phyloP scores from a whole-genome alignment of 2,113 vertebrate genomes.

The Pseudolaguvia tuberculata region DNA sequence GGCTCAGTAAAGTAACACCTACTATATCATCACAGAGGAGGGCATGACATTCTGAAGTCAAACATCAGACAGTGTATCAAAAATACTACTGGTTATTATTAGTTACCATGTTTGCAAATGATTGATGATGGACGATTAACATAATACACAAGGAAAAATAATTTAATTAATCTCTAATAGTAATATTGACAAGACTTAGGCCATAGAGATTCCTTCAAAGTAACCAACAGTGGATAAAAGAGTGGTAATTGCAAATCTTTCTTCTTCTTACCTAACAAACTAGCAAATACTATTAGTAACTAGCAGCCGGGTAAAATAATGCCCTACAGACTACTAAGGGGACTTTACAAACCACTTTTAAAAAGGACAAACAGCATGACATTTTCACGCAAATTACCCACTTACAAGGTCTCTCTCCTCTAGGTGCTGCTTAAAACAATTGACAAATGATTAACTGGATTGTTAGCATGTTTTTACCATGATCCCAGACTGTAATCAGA shows the following conservation, averaged over 20 bases:
- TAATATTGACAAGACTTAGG: neutral
- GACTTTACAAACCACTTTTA: neutral
- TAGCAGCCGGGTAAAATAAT: neutral
- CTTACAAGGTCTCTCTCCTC: neutral
- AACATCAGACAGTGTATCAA: neutral
- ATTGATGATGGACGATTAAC: neutral
- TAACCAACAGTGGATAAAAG: neutral
- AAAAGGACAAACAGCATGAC: neutral
- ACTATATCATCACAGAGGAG: too few relatives aligned
- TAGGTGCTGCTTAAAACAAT: slow-evolving; percentile 29
- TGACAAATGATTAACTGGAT: slow-evolving; percentile 31
- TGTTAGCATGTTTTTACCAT: slow-evolving; percentile 20
- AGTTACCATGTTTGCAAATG: neutral
- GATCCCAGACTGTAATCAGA: slow-evolving; percentile 41
- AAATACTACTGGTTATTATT: neutral
- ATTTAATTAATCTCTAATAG: neutral
- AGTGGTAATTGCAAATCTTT: neutral
- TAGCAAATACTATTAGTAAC: neutral
- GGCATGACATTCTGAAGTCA: neutral
- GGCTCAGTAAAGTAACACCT: neutral
- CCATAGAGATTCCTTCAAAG: neutral
- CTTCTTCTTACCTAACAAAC: neutral
- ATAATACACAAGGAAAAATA: neutral
- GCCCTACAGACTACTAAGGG: neutral
- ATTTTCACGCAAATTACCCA: neutral